Evolutionary conservation across 1,140 invertebrate species (phyloP).

Genomic region (Patella vulgata): DNA sequence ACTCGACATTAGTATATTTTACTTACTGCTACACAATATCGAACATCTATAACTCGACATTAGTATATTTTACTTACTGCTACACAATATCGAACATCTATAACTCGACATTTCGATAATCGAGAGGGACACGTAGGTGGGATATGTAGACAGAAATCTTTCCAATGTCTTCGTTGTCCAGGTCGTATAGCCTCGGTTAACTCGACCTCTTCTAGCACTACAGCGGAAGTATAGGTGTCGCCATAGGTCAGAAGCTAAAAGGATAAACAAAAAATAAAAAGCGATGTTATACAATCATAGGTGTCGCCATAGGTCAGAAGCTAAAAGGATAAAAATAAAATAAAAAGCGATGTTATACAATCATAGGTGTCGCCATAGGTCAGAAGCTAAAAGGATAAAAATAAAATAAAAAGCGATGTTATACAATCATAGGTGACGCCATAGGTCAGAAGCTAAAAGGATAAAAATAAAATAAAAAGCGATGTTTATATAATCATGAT

Average conservation of each 20-base stretch:
- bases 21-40: constrained; percentile 60
- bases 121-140: constrained; percentile 58
- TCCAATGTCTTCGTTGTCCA: constrained; percentile 55
- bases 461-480: too few relatives aligned
- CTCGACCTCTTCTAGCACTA: constrained; percentile 48
- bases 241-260: constrained; percentile 54
- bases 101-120: constrained; percentile 56
- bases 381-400: too few relatives aligned
- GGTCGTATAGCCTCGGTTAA: constrained; percentile 52
- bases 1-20: constrained; percentile 45
- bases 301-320: not conserved
- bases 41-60: constrained; percentile 57
- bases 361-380: too few relatives aligned
- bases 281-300: not conserved
- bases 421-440: too few relatives aligned
- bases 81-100: constrained; percentile 59
- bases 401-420: too few relatives aligned
- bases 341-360: not conserved
- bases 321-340: not conserved
- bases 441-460: too few relatives aligned
- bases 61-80: constrained; percentile 46
- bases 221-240: constrained; percentile 47
- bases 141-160: constrained; percentile 46
- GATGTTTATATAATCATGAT: too few relatives aligned
- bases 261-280: not conserved